Percentiles rank a stretch among this genome's conserved stretches.
phyloP scores from a whole-genome alignment of 2,888 invertebrate genomes.

The Strigamia crassipes region DNA sequence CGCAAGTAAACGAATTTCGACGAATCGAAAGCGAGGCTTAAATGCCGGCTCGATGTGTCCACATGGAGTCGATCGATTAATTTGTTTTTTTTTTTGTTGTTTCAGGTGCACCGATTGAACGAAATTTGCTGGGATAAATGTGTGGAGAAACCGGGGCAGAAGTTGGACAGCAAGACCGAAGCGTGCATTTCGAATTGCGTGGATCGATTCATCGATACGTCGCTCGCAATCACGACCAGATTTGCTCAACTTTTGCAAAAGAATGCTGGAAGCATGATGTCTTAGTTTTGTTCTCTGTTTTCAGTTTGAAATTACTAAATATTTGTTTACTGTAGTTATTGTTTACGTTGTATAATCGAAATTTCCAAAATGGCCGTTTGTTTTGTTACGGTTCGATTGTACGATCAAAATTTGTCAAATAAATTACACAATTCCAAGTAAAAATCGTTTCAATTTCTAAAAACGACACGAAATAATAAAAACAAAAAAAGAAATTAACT shows the following conservation, averaged over 20 bases:
- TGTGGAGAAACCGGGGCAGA: constrained; percentile 84
- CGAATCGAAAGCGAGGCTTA: not conserved
- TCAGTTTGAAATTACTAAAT: not conserved
- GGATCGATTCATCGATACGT: constrained; percentile 91
- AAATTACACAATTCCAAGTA: not conserved
- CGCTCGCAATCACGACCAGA: constrained; percentile 82
- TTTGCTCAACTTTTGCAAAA: constrained; percentile 86
- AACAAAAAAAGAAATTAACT: no score
- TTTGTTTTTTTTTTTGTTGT: constrained; percentile 52
- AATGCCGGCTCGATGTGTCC: not conserved
- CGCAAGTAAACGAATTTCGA: constrained; percentile 69
- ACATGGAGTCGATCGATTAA: not conserved
- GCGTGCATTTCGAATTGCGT: constrained; percentile 91
- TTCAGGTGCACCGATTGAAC: constrained; percentile 87
- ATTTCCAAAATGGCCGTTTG: no score
- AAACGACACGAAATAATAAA: no score
- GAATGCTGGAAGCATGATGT: constrained; percentile 60
- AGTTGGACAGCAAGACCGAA: constrained; percentile 85
- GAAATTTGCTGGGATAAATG: constrained; percentile 97
- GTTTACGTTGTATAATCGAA: not conserved
- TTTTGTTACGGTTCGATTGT: no score
- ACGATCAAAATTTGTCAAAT: not conserved
- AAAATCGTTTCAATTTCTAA: no score
- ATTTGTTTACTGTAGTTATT: not conserved
- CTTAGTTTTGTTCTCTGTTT: not conserved